Base-by-base conservation (phyloP, 35 echinoderm and acorn worm species). In the Ptychodera flava region DNA sequence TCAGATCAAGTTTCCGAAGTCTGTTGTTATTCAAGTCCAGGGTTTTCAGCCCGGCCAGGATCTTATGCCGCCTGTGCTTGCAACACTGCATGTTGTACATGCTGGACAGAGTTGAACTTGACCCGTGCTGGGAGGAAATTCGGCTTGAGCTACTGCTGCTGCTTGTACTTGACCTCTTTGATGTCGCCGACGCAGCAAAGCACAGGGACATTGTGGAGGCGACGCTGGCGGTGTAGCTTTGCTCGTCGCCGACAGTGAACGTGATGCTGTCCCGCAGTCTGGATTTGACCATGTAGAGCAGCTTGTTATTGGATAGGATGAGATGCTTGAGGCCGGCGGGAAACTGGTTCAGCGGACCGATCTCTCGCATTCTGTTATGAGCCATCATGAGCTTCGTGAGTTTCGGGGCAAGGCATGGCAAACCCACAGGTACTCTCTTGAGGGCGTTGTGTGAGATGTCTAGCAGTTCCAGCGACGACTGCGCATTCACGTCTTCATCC, bases 361-460 rank as follows among this genome's bases (percentile, higher is more conserved):
- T 92, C 32, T 92, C 90, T 30, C 85, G 80, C 15, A 99, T 91
- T 12, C 85, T 77, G 78, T 99, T 94, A 80, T 92, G 76, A 6
- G 90, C 94, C n/a, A 99, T 80, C 15, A 92, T 87, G 28, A 99
- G 88, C 75, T 99, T 99, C 64, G 84, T 87, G 0, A 99, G 88
- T 78, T 90, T 91, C 15, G 96, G 96, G 29, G 96, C 88, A 22
- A 99, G 89, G 34, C 96, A 99, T 29, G 96, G 92, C 35, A 99
- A 33, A 28, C 92, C 96, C 1, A 85, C 82, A 1, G 93, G 96
- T 27, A 94, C 84, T 28, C 52, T 79, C 2, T 33, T 31, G 29
- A 94, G 90, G 16, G 37, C 78, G 79, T 99, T 99, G 53, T 99
- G 88, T 12, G 96, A 99, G 34, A 99, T 36, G 64, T 99, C 93